These are phyloP conservation scores for Venustaconcha ellipsiformis DNA, from an alignment of 1,140 invertebrate species.

Conservation along the genomic window DNA sequence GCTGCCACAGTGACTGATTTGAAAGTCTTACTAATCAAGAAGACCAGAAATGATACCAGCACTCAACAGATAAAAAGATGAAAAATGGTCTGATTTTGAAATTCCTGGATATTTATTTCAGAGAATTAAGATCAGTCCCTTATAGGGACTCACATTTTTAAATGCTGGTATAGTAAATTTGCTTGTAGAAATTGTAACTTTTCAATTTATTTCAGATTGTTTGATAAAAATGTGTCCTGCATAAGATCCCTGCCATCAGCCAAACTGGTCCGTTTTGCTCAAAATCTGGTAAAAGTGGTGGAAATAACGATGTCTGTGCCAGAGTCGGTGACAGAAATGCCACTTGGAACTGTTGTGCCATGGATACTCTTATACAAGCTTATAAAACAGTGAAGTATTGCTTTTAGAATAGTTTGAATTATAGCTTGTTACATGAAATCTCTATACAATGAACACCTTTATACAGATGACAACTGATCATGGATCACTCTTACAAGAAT, in stretches of 20 bases:
- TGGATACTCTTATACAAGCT: slow-evolving; percentile 88
- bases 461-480: background rate
- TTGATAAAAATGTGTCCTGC: slow-evolving; percentile 70
- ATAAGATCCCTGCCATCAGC: slow-evolving; percentile 44
- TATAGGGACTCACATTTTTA: too few relatives aligned
- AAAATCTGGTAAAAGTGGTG: slow-evolving; percentile 81
- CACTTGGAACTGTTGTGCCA: slow-evolving; percentile 79
- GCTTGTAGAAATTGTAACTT: background rate
- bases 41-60: too few relatives aligned
- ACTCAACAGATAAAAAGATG: too few relatives aligned
- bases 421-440: background rate
- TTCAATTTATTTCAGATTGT: slow-evolving; percentile 42
- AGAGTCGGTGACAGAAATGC: slow-evolving; percentile 76
- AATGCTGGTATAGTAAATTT: background rate
- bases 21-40: too few relatives aligned
- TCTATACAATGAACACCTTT: background rate
- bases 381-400: slow-evolving; percentile 68
- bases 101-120: background rate
- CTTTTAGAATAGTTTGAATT: too few relatives aligned
- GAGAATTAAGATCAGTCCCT: background rate
- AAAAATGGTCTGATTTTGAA: background rate
- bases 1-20: too few relatives aligned
- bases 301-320: slow-evolving; percentile 78
- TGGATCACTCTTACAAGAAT: background rate
- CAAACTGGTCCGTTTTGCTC: slow-evolving; percentile 75